Conservation (phyloP, 2,888 invertebrate genomes). For the Byasa hedistus region DNA sequence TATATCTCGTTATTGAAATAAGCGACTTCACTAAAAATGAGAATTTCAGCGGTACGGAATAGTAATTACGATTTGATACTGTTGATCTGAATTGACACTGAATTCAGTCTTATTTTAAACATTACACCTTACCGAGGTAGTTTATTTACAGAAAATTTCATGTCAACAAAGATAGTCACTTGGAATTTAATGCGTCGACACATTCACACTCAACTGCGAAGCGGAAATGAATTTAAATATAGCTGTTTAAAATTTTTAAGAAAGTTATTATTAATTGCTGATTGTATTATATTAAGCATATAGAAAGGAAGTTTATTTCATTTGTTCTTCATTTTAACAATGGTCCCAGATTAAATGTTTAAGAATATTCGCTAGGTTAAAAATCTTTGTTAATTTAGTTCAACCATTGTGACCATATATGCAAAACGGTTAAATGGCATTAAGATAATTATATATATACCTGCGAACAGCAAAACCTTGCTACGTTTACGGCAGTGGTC, state of each 20-base stretch:
- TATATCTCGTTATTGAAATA: constrained; percentile 3
- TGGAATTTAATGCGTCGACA: constrained; percentile 28
- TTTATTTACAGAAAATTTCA: constrained; percentile 62
- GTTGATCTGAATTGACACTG: constrained; percentile 76
- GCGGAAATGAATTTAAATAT: neutral
- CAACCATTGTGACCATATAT: neutral
- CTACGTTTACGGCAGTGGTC: neutral
- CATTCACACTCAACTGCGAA: neutral
- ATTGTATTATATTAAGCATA: neutral
- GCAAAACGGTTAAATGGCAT: neutral
- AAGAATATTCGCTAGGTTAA: neutral
- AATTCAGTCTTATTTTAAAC: constrained; percentile 77
- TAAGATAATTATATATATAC: neutral
- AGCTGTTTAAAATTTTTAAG: constrained; percentile 1
- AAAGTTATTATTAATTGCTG: neutral
- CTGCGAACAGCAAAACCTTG: neutral
- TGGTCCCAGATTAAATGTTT: constrained; percentile 15
- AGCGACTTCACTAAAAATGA: constrained; percentile 10
- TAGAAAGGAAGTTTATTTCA: neutral
- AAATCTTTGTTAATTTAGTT: neutral
- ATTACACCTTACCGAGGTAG: constrained; percentile 58
- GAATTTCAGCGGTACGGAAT: neutral
- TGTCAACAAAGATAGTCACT: constrained; percentile 31
- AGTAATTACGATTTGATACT: constrained; percentile 36
- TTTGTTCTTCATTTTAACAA: constrained; percentile 4